Conservation (phyloP, 2,888 invertebrate genomes). For the Agrochola lota region DNA sequence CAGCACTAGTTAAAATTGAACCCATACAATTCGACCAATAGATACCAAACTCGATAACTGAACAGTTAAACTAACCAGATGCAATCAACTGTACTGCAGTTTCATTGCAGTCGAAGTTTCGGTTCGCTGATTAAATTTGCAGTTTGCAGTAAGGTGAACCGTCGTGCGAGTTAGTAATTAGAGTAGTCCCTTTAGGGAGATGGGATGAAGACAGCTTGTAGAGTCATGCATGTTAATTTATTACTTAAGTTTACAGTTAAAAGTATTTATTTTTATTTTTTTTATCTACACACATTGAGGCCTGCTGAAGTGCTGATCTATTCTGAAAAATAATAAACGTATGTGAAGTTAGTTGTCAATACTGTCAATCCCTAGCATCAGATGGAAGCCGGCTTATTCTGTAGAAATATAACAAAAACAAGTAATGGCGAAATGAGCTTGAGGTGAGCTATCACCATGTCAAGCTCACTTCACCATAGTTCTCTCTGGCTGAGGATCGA, state of each 20-base stretch:
- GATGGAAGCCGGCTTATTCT: no score
- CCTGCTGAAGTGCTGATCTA: no score
- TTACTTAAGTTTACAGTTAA: conserved; percentile 15
- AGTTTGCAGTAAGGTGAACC: conserved; percentile 72
- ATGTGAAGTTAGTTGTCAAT: no score
- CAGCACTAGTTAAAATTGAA: conserved; percentile 53
- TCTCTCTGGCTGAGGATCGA: no score
- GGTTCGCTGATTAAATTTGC: conserved; percentile 83
- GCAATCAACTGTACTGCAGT: conserved; percentile 80
- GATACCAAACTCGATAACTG: conserved; percentile 77
- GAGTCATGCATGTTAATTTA: conserved; percentile 37
- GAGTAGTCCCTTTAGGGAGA: conserved; percentile 52
- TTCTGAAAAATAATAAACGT: no score
- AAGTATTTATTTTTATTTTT: not conserved
- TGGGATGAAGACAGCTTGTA: conserved; percentile 51
- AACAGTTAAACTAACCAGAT: conserved; percentile 82
- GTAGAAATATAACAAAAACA: no score
- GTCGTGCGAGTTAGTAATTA: conserved; percentile 70
- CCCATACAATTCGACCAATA: conserved; percentile 63
- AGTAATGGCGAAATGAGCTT: no score
- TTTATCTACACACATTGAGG: no score
- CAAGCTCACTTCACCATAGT: no score
- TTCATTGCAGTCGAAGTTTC: conserved; percentile 75
- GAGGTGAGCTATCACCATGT: no score
- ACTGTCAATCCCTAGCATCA: no score